Evolutionary conservation across 2,113 vertebrate species (phyloP).

Genomic region (Engraulis encrasicolus): DNA sequence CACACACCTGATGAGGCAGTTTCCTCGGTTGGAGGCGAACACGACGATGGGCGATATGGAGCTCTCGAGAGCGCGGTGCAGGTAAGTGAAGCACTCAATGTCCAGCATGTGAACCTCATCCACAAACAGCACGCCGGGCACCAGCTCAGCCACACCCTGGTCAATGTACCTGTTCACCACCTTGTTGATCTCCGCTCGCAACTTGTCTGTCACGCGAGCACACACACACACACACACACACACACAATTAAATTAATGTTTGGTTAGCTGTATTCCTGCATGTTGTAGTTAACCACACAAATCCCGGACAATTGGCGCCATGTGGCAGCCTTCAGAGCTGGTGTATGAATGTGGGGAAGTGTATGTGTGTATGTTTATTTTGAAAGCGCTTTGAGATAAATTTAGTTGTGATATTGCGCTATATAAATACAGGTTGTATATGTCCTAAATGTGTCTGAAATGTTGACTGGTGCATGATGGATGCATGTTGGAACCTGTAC

Average conservation of each 20-base stretch:
- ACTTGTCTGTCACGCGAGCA: constrained; percentile 90
- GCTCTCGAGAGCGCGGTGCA: constrained; percentile 93
- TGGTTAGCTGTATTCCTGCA: too few species aligned
- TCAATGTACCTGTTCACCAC: constrained; percentile 99
- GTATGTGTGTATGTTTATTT: too few species aligned
- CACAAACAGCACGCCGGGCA: constrained; percentile 94
- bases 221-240: not conserved
- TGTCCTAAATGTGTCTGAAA: too few species aligned
- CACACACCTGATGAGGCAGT: constrained; percentile 90
- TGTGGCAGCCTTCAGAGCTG: too few species aligned
- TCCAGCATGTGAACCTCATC: constrained; percentile 99
- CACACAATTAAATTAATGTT: not conserved
- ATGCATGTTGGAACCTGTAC: too few species aligned
- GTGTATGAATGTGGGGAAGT: too few species aligned
- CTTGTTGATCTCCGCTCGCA: constrained; percentile 97
- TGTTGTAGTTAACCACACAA: too few species aligned
- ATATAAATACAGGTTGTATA: too few species aligned
- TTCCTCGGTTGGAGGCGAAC: constrained; percentile 96
- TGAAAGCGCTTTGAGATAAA: too few species aligned
- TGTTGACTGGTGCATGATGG: too few species aligned
- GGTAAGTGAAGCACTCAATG: constrained; percentile 97
- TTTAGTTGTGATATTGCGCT: too few species aligned
- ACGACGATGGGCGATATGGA: constrained; percentile 95
- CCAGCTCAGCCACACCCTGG: constrained; percentile 94
- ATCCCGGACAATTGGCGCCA: too few species aligned